These are phyloP conservation scores for Sympetrum striolatum DNA, from an alignment of 2,888 invertebrate genomes.

Conservation along the genomic window DNA sequence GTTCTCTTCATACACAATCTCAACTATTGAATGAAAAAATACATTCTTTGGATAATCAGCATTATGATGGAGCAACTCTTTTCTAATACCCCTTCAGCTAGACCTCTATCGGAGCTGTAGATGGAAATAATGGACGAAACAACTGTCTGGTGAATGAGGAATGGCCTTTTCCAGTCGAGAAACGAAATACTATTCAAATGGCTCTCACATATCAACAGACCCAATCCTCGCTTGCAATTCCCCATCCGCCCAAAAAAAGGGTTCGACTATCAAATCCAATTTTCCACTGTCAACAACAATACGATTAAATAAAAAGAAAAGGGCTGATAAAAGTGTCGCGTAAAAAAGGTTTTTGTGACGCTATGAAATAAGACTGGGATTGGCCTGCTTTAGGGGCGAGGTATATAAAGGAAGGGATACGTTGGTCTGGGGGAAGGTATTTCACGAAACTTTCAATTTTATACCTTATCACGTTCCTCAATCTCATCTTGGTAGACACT, in stretches of 20 bases:
- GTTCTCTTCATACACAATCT: neutral
- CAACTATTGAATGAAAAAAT: neutral
- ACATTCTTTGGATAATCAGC: neutral
- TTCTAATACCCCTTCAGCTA: neutral
- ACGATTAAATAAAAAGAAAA: constrained; percentile 33
- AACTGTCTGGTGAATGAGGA: neutral
- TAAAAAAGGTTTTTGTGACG: constrained; percentile 2
- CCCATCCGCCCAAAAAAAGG: neutral
- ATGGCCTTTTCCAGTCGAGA: neutral
- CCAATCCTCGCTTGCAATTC: neutral
- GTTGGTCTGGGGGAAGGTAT: neutral
- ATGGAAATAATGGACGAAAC: neutral
- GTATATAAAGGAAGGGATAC: neutral
- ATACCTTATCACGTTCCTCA: constrained; percentile 33
- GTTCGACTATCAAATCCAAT: constrained; percentile 33
- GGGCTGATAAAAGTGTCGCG: constrained; percentile 3
- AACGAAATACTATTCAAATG: neutral
- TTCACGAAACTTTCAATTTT: constrained; percentile 42
- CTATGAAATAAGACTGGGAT: neutral
- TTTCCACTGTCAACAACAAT: constrained; percentile 43
- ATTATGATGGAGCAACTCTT: neutral
- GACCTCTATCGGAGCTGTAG: neutral
- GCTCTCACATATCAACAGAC: neutral
- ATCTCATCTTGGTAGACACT: constrained; percentile 20
- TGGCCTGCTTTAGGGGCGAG: neutral